phyloP scores from a whole-genome alignment of 2,113 vertebrate species.

The Eupsittula cactorum region DNA sequence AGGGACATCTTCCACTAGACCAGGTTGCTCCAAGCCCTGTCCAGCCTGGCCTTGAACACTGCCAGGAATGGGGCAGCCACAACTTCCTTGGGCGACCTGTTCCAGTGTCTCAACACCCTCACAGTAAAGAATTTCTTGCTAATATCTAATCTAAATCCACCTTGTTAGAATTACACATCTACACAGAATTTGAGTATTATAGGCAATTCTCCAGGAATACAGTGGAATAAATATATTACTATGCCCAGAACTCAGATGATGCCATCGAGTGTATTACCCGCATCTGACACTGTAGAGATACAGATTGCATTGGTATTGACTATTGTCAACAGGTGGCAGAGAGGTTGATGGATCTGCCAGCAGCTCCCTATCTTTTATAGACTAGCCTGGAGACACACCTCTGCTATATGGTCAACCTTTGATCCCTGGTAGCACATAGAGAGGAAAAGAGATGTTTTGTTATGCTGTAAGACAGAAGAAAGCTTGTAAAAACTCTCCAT shows the following conservation, averaged over 20 bases:
- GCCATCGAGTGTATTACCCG: rapidly evolving
- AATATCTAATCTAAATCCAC: neutral
- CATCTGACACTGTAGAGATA: rapidly evolving
- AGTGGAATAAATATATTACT: neutral
- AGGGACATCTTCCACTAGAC: neutral
- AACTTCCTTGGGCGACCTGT: neutral
- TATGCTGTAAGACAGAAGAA: neutral
- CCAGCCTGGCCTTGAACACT: neutral
- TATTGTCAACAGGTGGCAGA: neutral
- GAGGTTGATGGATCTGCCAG: neutral
- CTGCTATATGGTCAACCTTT: neutral
- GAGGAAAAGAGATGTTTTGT: neutral
- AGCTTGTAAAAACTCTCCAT: neutral
- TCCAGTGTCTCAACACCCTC: neutral
- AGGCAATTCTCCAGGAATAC: neutral
- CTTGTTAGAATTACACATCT: neutral
- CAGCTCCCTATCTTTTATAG: neutral
- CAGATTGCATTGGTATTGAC: too few species aligned
- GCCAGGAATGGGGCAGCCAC: neutral
- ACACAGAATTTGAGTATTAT: neutral
- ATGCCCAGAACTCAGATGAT: neutral
- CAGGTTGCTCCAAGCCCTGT: neutral
- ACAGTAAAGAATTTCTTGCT: neutral
- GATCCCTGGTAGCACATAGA: neutral
- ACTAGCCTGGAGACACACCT: neutral